Evolutionary conservation across 2,888 invertebrate genomes (phyloP).

Genomic region (Abscondita cerata): DNA sequence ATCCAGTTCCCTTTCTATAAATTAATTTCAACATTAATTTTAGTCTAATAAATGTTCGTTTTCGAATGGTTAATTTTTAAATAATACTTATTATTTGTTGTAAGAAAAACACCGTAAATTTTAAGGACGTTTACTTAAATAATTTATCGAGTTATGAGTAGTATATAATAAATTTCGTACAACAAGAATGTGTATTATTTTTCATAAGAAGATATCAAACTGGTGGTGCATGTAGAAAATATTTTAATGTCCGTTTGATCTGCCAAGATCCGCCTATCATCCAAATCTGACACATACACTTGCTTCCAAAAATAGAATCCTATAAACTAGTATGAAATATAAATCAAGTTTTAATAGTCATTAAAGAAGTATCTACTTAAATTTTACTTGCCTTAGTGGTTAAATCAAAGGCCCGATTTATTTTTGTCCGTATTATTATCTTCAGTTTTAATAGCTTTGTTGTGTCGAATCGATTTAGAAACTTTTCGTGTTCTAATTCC

Average conservation of each 20-base stretch:
- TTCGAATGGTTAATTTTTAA: too few relatives aligned
- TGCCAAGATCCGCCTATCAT: slow-evolving; percentile 39
- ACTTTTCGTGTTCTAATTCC: too few relatives aligned
- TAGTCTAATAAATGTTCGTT: too few relatives aligned
- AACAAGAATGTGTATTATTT: slow-evolving; percentile 15
- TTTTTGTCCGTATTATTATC: slow-evolving; percentile 15
- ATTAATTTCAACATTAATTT: too few relatives aligned
- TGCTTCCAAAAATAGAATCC: slow-evolving; percentile 34
- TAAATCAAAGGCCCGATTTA: slow-evolving; percentile 23
- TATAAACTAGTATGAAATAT: slow-evolving; percentile 43
- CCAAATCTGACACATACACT: slow-evolving; percentile 32
- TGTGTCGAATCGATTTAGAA: too few relatives aligned
- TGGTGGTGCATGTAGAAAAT: slow-evolving; percentile 35
- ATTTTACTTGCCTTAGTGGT: slow-evolving; percentile 22
- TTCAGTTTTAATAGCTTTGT: not conserved
- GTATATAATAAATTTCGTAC: not conserved
- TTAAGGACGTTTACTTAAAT: not conserved
- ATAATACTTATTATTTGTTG: too few relatives aligned
- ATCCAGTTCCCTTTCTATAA: too few relatives aligned
- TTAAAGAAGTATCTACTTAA: slow-evolving; percentile 33
- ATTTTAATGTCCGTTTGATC: slow-evolving; percentile 37
- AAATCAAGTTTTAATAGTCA: slow-evolving; percentile 46
- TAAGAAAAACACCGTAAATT: not conserved
- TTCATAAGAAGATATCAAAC: slow-evolving; percentile 18
- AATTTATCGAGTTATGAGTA: slow-evolving; percentile 1